Evolutionary conservation across 2,888 invertebrate genomes (phyloP), one percentile per base, ranked within the genome.

Genomic region (Augiades crinisus): DNA sequence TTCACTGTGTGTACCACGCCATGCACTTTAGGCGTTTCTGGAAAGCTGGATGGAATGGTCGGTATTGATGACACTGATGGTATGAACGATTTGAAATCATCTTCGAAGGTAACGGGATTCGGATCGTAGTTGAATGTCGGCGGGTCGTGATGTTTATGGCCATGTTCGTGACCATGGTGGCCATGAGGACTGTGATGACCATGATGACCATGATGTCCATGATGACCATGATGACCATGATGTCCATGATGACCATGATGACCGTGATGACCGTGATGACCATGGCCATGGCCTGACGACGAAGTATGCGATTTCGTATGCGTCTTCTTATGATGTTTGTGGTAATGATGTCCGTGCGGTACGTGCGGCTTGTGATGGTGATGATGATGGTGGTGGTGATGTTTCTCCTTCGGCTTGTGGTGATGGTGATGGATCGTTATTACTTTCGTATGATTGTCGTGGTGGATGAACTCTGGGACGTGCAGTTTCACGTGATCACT

Each of bases 391-490:
- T 65, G 49, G 7, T 41, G 41, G 7, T 88, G 83, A 54, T 88
- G 86, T 61, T 90, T 85, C 64, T 47, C 38, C 27, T 90, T 85
- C 40, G 91, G 87, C 53, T 85, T 81, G 37, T 84, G 81, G 36
- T 78, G 83, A 34, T 87, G 86, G 43, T 82, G 80, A 55, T 83
- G 84, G 55, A 47, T 47, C 87, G 83, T 56, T 88, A 86, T 62
- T 89, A 84, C 65, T 90, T 86, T 41, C 91, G 86, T 81, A 40
- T 84, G 82, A 41, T 90, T 85, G 54, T 91, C 90, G 56, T 92
- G 92, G 36, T 92, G 91, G 56, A 92, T 86, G 44, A 92, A 83
- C 68, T 92, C 90, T 12, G 92, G 92, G 5, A 92, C 84, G 67
- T 92, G 85, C 41, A 92, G 73, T 69, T 83, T 91, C 55, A 92